Percentiles rank a stretch among this genome's conserved stretches.
Conservation (phyloP, 53 echinoderm and acorn worm genomes). For the Apostichopus leukothele region DNA sequence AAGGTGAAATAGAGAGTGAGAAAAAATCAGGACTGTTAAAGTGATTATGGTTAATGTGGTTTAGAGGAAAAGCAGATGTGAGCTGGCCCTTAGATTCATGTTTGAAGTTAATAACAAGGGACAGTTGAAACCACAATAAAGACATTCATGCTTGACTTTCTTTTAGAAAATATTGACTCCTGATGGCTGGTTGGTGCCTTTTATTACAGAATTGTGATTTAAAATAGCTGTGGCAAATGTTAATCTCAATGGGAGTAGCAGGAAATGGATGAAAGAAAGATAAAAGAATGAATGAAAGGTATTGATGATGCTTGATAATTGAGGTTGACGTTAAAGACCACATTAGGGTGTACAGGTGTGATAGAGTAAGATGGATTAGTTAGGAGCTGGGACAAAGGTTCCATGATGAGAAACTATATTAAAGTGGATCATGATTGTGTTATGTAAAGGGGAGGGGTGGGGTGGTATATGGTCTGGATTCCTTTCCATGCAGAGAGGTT, state of each 20-base stretch:
- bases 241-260: neutral
- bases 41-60: constrained; percentile 12
- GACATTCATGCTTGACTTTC: constrained; percentile 20
- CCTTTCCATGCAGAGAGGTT: too few species aligned
- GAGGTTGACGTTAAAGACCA: neutral
- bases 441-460: too few species aligned
- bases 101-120: constrained; percentile 9
- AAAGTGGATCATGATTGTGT: too few species aligned
- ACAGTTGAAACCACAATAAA: constrained; percentile 7
- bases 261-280: neutral
- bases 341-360: neutral
- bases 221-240: neutral
- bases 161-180: neutral
- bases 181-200: neutral
- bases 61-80: constrained; percentile 12
- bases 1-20: neutral
- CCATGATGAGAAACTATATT: too few species aligned
- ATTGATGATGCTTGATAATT: neutral
- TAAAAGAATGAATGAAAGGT: neutral
- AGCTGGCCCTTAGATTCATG: neutral
- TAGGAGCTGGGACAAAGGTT: too few species aligned
- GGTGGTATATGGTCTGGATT: too few species aligned
- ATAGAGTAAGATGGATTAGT: neutral
- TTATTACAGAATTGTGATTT: neutral
- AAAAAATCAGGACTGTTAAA: neutral